These are phyloP conservation scores for Haemorhous mexicanus DNA, from an alignment of 2,113 vertebrate species.

Conservation along the genomic window DNA sequence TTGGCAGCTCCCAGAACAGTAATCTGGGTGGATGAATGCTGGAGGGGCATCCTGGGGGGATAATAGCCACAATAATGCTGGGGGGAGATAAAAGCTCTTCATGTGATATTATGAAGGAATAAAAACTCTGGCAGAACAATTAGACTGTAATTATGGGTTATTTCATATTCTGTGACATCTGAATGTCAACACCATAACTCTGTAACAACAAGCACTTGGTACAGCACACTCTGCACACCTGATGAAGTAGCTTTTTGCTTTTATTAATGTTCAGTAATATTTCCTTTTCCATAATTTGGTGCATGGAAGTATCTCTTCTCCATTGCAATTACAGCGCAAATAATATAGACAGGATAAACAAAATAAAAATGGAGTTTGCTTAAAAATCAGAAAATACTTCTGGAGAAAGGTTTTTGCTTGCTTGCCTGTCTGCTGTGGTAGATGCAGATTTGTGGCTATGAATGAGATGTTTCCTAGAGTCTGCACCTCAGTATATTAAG, in stretches of 20 bases:
- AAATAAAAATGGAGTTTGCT: background rate
- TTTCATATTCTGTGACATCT: slow-evolving; percentile 1
- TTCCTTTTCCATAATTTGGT: background rate
- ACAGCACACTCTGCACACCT: background rate
- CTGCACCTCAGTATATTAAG: background rate
- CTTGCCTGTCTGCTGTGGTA: background rate
- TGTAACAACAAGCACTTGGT: background rate
- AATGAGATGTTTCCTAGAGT: background rate
- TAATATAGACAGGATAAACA: background rate
- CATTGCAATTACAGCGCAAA: background rate
- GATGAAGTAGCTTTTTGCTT: background rate
- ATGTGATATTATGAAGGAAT: background rate
- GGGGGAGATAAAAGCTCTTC: background rate
- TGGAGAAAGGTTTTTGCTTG: background rate
- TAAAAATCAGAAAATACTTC: background rate
- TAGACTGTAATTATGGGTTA: background rate
- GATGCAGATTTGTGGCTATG: background rate
- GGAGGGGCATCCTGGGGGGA: background rate
- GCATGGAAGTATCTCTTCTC: background rate
- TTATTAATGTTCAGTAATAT: background rate
- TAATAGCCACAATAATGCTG: background rate
- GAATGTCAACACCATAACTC: background rate
- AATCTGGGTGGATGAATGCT: background rate
- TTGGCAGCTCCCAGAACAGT: background rate
- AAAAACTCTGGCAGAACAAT: slow-evolving; percentile 17